Evolutionary conservation across 2,888 invertebrate species (phyloP).

Genomic region (Leucoptera coffeella): DNA sequence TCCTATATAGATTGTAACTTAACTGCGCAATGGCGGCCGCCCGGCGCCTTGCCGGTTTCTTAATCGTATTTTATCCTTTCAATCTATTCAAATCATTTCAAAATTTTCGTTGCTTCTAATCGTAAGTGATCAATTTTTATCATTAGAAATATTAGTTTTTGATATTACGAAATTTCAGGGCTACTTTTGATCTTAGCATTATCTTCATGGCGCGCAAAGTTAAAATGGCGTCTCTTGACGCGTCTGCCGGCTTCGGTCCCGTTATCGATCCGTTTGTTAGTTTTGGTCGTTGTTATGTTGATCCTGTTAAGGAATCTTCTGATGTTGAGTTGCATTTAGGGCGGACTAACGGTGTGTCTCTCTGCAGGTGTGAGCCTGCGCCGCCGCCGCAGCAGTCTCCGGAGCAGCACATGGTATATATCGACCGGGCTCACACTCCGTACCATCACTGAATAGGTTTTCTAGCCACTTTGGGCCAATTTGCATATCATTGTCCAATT

Average conservation of each 20-base stretch:
- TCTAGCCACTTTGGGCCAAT: constrained; percentile 50
- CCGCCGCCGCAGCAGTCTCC: constrained; percentile 46
- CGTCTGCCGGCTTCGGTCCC: constrained; percentile 38
- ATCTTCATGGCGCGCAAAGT: constrained; percentile 38
- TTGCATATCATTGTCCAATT: constrained; percentile 40
- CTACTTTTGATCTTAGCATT: constrained; percentile 17
- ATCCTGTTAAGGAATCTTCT: too few relatives aligned
- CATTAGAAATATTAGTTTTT: constrained; percentile 33
- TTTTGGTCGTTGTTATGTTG: too few relatives aligned
- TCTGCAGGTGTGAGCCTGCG: constrained; percentile 55
- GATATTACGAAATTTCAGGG: constrained; percentile 33
- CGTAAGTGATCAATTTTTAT: constrained; percentile 1
- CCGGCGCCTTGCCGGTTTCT: constrained; percentile 26
- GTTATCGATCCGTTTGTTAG: constrained; percentile 24
- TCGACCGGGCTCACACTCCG: constrained; percentile 51
- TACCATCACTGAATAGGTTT: constrained; percentile 47
- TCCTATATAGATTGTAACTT: too few relatives aligned
- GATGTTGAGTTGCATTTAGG: too few relatives aligned
- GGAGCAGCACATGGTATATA: constrained; percentile 49
- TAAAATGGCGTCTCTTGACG: constrained; percentile 49
- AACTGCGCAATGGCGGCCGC: constrained; percentile 45
- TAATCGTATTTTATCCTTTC: constrained; percentile 32
- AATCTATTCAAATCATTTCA: constrained; percentile 44
- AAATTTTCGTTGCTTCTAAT: constrained; percentile 28
- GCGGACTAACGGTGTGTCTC: constrained; percentile 53